These are phyloP conservation scores for Bradynema listronoti DNA, from an alignment of 1,140 invertebrate species.

Conservation along the genomic window DNA sequence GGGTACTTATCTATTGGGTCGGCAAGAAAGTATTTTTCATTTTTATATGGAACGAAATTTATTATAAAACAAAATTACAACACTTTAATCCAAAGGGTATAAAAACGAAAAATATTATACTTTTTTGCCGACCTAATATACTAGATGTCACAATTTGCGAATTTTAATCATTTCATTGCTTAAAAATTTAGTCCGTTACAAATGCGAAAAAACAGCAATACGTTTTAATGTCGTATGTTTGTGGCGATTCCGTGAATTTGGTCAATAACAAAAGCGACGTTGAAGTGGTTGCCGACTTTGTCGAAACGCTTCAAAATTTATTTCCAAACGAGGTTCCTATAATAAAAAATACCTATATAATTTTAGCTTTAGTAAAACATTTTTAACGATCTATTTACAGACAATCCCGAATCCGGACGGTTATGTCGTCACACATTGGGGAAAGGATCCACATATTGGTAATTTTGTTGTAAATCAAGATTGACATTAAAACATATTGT, in stretches of 20 bases:
- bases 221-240: slow-evolving; percentile 59
- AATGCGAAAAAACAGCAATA: slow-evolving; percentile 32
- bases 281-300: slow-evolving; percentile 58
- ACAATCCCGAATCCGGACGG: slow-evolving; percentile 56
- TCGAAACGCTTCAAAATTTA: slow-evolving; percentile 47
- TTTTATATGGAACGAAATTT: slow-evolving; percentile 15
- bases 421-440: slow-evolving; percentile 61
- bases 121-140: too few species aligned
- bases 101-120: too few species aligned
- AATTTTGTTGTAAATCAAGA: too few species aligned
- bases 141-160: too few species aligned
- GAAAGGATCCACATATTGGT: slow-evolving; percentile 51
- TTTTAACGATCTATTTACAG: slow-evolving; percentile 14
- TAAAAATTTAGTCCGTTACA: slow-evolving; percentile 21
- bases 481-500: too few species aligned
- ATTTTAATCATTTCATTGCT: too few species aligned
- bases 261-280: slow-evolving; percentile 56
- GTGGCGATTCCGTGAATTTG: slow-evolving; percentile 56
- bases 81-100: too few species aligned
- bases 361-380: slow-evolving; percentile 4
- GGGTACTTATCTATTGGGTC: too few species aligned
- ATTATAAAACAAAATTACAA: too few species aligned
- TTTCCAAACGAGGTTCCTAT: slow-evolving; percentile 48
- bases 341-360: not conserved
- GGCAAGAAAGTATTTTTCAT: slow-evolving; percentile 2